These are phyloP conservation scores for Frankliniella fusca DNA, from an alignment of 2,888 invertebrate genomes.

Conservation along the genomic window DNA sequence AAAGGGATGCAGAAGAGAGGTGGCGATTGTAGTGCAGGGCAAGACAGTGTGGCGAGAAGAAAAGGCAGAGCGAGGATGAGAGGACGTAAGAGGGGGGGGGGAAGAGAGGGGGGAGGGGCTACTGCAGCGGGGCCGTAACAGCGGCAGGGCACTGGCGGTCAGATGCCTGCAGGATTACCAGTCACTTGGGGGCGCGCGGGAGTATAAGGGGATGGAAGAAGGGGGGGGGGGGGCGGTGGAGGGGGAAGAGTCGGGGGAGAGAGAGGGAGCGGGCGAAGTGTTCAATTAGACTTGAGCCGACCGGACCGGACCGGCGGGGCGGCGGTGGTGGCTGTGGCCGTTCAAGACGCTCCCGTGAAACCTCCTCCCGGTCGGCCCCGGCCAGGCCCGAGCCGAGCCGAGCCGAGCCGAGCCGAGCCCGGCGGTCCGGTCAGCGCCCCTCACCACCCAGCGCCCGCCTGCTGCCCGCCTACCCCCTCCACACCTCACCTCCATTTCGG, in stretches of 20 bases:
- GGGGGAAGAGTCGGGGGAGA: too few relatives aligned
- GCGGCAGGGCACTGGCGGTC: not conserved
- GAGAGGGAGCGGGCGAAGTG: too few relatives aligned
- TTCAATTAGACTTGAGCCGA: not conserved
- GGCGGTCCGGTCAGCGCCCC: not conserved
- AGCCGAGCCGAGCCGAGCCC: too few relatives aligned
- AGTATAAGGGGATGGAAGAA: too few relatives aligned
- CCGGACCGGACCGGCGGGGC: not conserved
- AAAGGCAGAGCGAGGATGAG: too few relatives aligned
- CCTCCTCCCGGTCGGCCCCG: not conserved
- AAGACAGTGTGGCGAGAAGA: too few relatives aligned
- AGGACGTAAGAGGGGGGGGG: not conserved
- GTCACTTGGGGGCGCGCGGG: not conserved
- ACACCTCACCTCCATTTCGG: not conserved
- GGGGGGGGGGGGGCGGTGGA: too few relatives aligned
- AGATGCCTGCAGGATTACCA: constrained; percentile 1
- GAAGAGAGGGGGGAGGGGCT: not conserved
- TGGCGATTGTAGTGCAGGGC: too few relatives aligned
- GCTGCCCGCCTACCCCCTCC: not conserved
- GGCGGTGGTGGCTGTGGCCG: not conserved
- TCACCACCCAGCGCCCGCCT: not conserved
- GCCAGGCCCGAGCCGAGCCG: too few relatives aligned
- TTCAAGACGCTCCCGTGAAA: not conserved
- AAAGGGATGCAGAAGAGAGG: too few relatives aligned
- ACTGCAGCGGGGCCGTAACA: not conserved